Evolutionary conservation across 2,113 vertebrate genomes (phyloP), one percentile per base, ranked within the genome.

Genomic region (Takifugu flavidus): DNA sequence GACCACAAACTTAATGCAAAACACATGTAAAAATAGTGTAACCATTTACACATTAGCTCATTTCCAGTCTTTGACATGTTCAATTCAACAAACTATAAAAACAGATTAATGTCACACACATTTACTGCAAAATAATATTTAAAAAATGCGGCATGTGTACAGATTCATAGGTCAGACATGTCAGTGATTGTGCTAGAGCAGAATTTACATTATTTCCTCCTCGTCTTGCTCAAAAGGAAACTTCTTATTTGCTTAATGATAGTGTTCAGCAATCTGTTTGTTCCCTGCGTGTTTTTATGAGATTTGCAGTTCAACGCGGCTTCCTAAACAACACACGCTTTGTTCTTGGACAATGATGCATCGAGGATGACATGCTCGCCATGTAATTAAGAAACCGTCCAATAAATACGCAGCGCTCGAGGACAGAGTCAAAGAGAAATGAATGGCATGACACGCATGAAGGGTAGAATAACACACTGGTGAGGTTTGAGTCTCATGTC

Each of bases 201-300:
- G n/a, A 14, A 47, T 47, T 13, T 3, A 15, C 4, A 47, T n/a
- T n/a, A 1, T 47, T 47, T n/a, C 45, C 13, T 15, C 45, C 45
- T 47, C 3, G 7, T 62, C 29, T 44, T 67, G 42, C 53, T 72
- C 59, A 65, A 65, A 20, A 69, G 52, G 53, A 75, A 67, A 34
- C 69, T 29, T 25, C 55, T 25, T 4, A 70, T 70, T 82, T 77
- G 29, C 25, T 55, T 65, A 62, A 81, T 72, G 52, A 77, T 67
- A 68, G 61, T 53, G 29, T 63, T 71, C 13, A 39, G 59, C 49
- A 57, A 74, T 68, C 45, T 47, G 39, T 47, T 76, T 75, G 13
- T 56, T 26, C 42, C 57, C 29, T 74, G 5, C 68, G 49, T 67
- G 46, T 67, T 49, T 57, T 46, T 28, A 43, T 51, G 45, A 31